Conservation (phyloP, 2,113 vertebrate species). For the Pavo muticus region DNA sequence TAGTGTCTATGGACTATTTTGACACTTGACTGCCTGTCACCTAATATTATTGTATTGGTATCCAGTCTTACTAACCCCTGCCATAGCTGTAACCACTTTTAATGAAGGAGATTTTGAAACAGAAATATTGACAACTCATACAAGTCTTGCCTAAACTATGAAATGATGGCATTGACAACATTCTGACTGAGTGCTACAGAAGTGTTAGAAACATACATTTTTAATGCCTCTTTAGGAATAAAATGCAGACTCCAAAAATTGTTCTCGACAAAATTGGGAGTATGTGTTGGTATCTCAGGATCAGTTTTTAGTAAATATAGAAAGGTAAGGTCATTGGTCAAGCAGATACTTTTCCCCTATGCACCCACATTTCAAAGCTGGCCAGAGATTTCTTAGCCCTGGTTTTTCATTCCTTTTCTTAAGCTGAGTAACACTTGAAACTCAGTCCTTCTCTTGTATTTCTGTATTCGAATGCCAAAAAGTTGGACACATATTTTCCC, state of each 20-base stretch:
- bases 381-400: conserved; percentile 31
- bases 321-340: conserved; percentile 47
- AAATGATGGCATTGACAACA: conserved; percentile 66
- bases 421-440: conserved; percentile 42
- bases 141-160: conserved; percentile 23
- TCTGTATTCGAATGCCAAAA: background rate
- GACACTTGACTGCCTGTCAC: conserved; percentile 40
- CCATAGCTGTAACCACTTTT: conserved; percentile 10
- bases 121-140: conserved; percentile 64
- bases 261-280: conserved; percentile 67
- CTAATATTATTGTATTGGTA: conserved; percentile 13
- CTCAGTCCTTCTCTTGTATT: background rate
- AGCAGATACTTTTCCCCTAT: conserved; percentile 34
- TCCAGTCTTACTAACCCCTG: conserved; percentile 32
- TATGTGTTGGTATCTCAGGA: conserved; percentile 50
- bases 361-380: conserved; percentile 51
- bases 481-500: conserved; percentile 15
- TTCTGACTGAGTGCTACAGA: conserved; percentile 17
- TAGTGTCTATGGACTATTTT: conserved; percentile 17
- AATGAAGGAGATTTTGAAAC: conserved; percentile 51
- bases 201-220: conserved; percentile 60
- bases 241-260: conserved; percentile 58
- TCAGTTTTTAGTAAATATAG: conserved; percentile 52
- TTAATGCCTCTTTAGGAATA: conserved; percentile 60
- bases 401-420: conserved; percentile 25